These are phyloP conservation scores for Agrochola circellaris DNA, from an alignment of 2,888 invertebrate species.

Conservation along the genomic window DNA sequence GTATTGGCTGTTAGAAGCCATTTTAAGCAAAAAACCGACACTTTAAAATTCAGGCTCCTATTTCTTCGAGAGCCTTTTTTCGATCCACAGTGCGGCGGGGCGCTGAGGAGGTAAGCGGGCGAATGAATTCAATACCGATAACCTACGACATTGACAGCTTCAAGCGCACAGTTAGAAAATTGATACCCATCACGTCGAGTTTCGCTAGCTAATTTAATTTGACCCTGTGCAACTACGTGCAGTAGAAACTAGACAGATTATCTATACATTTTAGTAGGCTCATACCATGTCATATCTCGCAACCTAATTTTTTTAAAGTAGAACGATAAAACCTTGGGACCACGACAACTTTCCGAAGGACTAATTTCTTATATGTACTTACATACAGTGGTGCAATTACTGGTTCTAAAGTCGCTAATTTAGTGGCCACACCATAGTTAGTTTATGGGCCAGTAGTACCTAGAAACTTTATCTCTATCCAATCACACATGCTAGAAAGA, in stretches of 20 bases:
- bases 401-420: constrained; percentile 31
- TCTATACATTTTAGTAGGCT: too few species aligned
- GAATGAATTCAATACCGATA: neutral
- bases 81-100: too few species aligned
- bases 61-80: too few species aligned
- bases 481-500: constrained; percentile 52
- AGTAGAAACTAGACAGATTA: too few species aligned
- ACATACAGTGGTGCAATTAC: constrained; percentile 11
- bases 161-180: neutral
- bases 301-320: neutral
- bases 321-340: neutral
- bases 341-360: neutral
- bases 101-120: neutral
- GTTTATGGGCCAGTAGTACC: constrained; percentile 53
- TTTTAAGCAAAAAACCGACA: too few species aligned
- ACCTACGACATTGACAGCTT: too few species aligned
- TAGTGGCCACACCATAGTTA: constrained; percentile 46
- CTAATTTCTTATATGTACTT: neutral
- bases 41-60: too few species aligned
- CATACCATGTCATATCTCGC: neutral
- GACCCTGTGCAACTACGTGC: too few species aligned
- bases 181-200: too few species aligned
- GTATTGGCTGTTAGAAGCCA: too few species aligned
- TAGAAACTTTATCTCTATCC: constrained; percentile 55
- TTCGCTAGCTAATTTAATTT: too few species aligned